Base-by-base conservation (phyloP, 2,888 invertebrate species). In the Aleiodes alternator region DNA sequence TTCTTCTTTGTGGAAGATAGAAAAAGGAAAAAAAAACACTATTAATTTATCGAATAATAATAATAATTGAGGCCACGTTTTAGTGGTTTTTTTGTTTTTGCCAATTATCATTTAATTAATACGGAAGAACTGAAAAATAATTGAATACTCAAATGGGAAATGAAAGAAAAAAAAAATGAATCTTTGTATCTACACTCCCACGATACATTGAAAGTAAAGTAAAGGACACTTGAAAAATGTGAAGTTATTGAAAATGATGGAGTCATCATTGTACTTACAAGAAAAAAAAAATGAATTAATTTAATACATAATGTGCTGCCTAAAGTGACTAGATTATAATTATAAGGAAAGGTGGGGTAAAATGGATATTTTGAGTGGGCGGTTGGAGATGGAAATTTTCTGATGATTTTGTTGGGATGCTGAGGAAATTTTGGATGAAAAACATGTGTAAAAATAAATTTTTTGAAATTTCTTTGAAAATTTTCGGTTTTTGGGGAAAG, bases 221-320 rank as follows among this genome's bases (percentile, higher is more conserved):
- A 43, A 38, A 7, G 0, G 14, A 72, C 71, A 72, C 34, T 34
- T 4, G 38, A 64, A 51, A 31, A 31, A 14, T 12, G 14, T 16
- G 23, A 9, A 38, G 23, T 34, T 12, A 12, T 14, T n/a, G 8
- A 64, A 16, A 14, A 6, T 31, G 34, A 31, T n/a, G 34, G 12
- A 61, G 38, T 38, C 75, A 85, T 87, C 85, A 82, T 84, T 85
- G 88, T 88, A 88, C 88, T 88, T 87, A 87, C 79, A 69, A 77
- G 81, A 74, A 75, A 77, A 81, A 74, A 75, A 73, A 78, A 80
- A 79, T 75, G 76, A 81, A 78, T 75, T 72, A 73, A 50, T 68
- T 68, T 51, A 77, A 72, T 56, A 53, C 73, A 56, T 72, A 82
- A 56, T 50, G 75, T 83, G 84, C 83, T 85, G 84, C 85, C 86